Evolutionary conservation across 2,888 invertebrate genomes (phyloP).

Genomic region (Chymomyza fuscimana): DNA sequence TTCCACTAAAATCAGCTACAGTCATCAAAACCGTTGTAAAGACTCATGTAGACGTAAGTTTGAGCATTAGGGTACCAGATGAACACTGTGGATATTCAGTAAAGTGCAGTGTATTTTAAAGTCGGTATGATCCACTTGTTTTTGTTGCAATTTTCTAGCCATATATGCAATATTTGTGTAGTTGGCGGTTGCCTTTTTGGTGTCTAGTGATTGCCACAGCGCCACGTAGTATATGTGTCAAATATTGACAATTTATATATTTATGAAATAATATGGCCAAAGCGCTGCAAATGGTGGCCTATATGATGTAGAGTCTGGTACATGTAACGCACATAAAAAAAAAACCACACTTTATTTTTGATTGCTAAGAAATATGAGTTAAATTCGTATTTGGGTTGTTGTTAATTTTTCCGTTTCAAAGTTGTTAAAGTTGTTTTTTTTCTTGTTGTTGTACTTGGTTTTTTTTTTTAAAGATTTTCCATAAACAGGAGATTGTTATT

Average conservation of each 20-base stretch:
- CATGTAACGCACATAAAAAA: background rate
- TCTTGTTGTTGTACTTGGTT: slow-evolving; percentile 49
- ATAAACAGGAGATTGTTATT: slow-evolving; percentile 73
- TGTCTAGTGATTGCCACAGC: background rate
- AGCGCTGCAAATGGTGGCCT: slow-evolving; percentile 18
- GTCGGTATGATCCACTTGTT: no score
- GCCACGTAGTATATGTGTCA: slow-evolving; percentile 68
- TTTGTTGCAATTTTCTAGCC: background rate
- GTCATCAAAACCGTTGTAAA: no score
- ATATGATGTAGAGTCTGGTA: slow-evolving; percentile 11
- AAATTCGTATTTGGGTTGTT: slow-evolving; percentile 67
- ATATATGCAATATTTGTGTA: slow-evolving; percentile 20
- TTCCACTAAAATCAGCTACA: no score
- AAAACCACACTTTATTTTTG: slow-evolving; percentile 7
- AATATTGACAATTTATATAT: slow-evolving; percentile 72
- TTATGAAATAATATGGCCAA: slow-evolving; percentile 42
- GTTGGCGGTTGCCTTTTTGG: slow-evolving; percentile 10
- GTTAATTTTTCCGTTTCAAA: slow-evolving; percentile 36
- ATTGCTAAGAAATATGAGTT: slow-evolving; percentile 65
- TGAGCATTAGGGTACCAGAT: no score
- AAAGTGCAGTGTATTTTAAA: no score
- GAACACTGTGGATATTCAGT: no score
- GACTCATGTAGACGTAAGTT: no score
- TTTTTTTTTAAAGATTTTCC: slow-evolving; percentile 37
- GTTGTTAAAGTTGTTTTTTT: slow-evolving; percentile 45